Evolutionary conservation across 1,140 invertebrate species (phyloP).

Genomic region (Sycobia sp.): DNA sequence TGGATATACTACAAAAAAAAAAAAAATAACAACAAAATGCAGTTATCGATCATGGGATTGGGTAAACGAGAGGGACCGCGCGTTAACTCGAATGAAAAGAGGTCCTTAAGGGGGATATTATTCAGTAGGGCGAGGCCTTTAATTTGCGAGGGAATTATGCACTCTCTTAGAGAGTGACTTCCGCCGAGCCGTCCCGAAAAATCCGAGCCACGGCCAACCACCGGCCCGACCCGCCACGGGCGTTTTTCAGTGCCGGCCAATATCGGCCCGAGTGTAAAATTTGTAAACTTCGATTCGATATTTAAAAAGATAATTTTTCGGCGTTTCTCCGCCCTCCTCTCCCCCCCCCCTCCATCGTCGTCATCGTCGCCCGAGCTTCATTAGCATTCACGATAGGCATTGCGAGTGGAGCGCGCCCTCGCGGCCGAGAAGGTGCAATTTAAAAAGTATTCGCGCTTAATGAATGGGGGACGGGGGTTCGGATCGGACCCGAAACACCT

Average conservation of each 20-base stretch:
- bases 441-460: slow-evolving; percentile 6
- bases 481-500: background rate
- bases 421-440: background rate
- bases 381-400: slow-evolving; percentile 16
- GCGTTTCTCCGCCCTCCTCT: background rate
- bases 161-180: background rate
- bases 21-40: no score
- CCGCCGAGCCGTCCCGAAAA: background rate
- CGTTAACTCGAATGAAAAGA: no score
- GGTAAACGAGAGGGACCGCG: no score
- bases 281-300: slow-evolving; percentile 7
- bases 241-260: no score
- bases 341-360: background rate
- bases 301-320: slow-evolving; percentile 2
- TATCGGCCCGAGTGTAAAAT: background rate
- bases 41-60: no score
- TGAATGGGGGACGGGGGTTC: background rate
- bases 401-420: background rate
- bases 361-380: background rate
- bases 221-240: no score
- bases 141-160: background rate
- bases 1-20: no score
- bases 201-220: background rate
- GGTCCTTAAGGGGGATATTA: no score
- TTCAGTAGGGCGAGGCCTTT: background rate